Conservation (phyloP, 2,113 vertebrate genomes). For the Platysteira castanea region DNA sequence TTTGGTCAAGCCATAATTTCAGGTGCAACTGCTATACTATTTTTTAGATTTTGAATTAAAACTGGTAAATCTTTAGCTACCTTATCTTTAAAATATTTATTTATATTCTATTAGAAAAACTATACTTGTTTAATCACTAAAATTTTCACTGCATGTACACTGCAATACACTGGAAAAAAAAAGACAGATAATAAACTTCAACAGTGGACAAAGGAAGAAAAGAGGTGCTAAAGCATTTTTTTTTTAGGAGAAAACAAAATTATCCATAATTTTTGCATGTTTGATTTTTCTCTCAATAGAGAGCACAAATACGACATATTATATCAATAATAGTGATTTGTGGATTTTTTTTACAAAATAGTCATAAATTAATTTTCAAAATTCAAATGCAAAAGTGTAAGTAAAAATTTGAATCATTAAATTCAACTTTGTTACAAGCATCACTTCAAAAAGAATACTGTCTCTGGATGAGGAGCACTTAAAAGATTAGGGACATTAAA, state of each 20-base stretch:
- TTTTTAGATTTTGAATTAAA: not conserved
- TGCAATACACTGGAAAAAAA: not conserved
- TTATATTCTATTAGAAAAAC: not conserved
- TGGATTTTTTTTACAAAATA: not conserved
- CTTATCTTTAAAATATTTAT: not conserved
- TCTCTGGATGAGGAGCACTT: not conserved
- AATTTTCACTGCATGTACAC: not conserved
- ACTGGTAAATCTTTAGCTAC: not conserved
- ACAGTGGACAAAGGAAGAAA: not conserved
- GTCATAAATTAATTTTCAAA: not conserved
- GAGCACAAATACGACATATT: not conserved
- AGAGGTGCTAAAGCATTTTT: not conserved
- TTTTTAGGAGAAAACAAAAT: not conserved
- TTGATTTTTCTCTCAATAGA: not conserved
- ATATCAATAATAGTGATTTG: not conserved
- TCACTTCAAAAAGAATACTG: not conserved
- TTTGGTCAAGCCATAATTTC: not conserved
- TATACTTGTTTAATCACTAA: not conserved
- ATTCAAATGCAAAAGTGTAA: not conserved
- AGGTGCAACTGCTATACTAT: not conserved
- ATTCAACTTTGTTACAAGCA: not conserved
- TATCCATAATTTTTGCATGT: not conserved
- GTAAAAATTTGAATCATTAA: not conserved
- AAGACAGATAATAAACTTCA: not conserved
- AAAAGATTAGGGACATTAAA: not conserved